Evolutionary conservation across 2,113 vertebrate genomes (phyloP).

Genomic region (Salvelinus sp.): DNA sequence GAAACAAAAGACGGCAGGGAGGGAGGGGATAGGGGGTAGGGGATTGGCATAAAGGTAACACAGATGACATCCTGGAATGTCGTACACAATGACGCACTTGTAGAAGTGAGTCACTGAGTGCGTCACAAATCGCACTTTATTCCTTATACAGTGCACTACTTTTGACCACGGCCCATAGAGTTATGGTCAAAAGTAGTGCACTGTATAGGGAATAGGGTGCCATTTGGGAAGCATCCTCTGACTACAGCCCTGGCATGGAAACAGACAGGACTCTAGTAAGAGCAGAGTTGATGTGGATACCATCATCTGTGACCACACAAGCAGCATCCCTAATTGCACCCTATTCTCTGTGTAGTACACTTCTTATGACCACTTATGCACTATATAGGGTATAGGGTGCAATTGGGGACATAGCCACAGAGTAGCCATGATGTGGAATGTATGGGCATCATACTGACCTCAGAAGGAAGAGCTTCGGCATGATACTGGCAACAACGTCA

Average conservation of each 20-base stretch:
- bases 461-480: slow-evolving; percentile 66
- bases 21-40: background rate
- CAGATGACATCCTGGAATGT: slow-evolving; percentile 60
- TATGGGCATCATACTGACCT: slow-evolving; percentile 67
- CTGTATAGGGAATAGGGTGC: no score
- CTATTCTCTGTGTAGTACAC: no score
- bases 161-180: no score
- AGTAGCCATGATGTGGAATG: slow-evolving; percentile 32
- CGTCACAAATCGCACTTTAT: slow-evolving; percentile 15
- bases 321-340: no score
- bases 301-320: no score
- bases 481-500: slow-evolving; percentile 69
- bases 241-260: no score
- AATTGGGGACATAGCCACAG: slow-evolving; percentile 14
- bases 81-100: slow-evolving; percentile 46
- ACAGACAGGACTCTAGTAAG: no score
- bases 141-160: no score
- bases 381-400: background rate
- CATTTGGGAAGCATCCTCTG: no score
- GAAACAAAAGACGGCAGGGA: slow-evolving; percentile 4
- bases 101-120: slow-evolving; percentile 53
- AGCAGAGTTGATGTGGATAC: no score
- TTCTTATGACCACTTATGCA: no score
- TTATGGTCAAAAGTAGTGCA: no score
- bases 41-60: slow-evolving; percentile 48